Conservation (phyloP, 2,888 invertebrate species). For the Noctua janthina region DNA sequence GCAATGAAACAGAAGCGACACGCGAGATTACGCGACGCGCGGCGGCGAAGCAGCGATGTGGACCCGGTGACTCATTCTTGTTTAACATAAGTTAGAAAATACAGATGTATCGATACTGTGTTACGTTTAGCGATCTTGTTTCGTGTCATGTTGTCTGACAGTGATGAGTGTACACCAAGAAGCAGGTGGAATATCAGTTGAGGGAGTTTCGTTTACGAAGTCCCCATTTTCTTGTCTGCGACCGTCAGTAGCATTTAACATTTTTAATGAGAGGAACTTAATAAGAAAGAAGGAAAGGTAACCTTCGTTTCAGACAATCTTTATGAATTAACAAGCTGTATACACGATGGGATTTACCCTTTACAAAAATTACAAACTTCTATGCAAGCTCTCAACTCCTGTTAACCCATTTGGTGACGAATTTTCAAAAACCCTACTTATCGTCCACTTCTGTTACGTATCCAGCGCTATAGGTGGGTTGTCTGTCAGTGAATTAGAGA, state of each 20-base stretch:
- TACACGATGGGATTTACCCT: neutral
- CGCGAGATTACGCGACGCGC: conserved; percentile 25
- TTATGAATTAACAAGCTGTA: neutral
- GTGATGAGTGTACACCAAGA: neutral
- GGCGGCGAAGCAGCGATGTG: neutral
- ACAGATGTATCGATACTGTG: neutral
- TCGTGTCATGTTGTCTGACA: conserved; percentile 16
- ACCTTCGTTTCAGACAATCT: neutral
- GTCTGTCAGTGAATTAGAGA: neutral
- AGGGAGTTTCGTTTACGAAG: neutral
- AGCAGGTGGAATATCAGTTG: neutral
- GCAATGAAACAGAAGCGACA: conserved; percentile 29
- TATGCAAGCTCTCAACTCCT: neutral
- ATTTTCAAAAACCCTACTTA: neutral
- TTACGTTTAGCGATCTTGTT: conserved; percentile 25
- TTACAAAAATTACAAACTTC: neutral
- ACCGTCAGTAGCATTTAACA: neutral
- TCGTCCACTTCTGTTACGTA: neutral
- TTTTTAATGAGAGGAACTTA: neutral
- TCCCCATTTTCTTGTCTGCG: neutral
- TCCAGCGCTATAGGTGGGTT: neutral
- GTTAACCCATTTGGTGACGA: neutral
- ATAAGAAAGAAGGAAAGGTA: neutral
- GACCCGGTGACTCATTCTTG: conserved; percentile 33
- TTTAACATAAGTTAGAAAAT: conserved; percentile 43